Percentiles rank a stretch among this genome's conserved stretches.
Evolutionary conservation across 2,888 invertebrate genomes (phyloP).

Genomic region (Hypercompe scribonia): DNA sequence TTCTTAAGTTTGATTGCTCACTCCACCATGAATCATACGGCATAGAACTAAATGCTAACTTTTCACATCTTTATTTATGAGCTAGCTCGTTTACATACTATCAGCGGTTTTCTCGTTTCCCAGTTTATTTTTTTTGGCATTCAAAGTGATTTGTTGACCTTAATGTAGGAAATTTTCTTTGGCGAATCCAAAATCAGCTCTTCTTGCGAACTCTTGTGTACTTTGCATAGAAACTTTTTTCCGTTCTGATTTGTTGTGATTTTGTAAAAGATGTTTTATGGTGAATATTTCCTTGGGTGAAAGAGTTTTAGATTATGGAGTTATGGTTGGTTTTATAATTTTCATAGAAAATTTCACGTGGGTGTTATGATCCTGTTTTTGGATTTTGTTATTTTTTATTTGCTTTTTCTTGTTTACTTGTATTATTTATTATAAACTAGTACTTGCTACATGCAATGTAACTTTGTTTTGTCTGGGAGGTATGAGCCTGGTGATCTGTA

Average conservation of each 20-base stretch:
- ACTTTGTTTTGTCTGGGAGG: too few relatives aligned
- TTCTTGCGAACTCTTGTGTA: conserved; percentile 47
- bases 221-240: conserved; percentile 9
- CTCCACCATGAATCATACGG: conserved; percentile 72
- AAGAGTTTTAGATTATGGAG: neutral
- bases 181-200: conserved; percentile 47
- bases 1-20: conserved; percentile 74
- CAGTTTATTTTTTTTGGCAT: conserved; percentile 48
- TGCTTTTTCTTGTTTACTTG: too few relatives aligned
- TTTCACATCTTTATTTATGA: conserved; percentile 78
- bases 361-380: too few relatives aligned
- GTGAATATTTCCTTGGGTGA: neutral
- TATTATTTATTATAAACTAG: too few relatives aligned
- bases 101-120: conserved; percentile 61
- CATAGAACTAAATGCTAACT: conserved; percentile 62
- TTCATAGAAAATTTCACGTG: neutral
- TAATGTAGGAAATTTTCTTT: conserved; percentile 43
- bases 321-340: too few relatives aligned
- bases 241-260: conserved; percentile 3
- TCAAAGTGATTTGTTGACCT: conserved; percentile 43
- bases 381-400: too few relatives aligned
- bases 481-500: too few relatives aligned
- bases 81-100: conserved; percentile 70
- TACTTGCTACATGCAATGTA: too few relatives aligned
- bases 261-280: neutral